phyloP scores from a whole-genome alignment of 1,140 invertebrate genomes.

The Leguminivora glycinivorella region DNA sequence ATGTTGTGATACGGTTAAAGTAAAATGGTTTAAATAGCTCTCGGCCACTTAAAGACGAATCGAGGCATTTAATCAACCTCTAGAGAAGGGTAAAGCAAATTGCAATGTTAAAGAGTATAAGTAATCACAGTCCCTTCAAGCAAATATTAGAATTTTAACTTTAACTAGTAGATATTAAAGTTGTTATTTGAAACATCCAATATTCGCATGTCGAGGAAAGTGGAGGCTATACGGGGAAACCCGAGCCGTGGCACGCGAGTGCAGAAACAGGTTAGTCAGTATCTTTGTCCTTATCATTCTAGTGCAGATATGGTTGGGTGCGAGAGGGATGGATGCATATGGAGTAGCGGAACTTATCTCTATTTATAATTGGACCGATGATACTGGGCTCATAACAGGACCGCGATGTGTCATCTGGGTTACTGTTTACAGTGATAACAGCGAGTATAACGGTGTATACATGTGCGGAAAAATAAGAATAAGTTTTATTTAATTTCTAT shows the following conservation, averaged over 20 bases:
- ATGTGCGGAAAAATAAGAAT: background rate
- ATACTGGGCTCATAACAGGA: conserved; percentile 45
- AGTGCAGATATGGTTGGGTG: conserved; percentile 20
- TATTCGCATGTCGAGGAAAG: conserved; percentile 37
- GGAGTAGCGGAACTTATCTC: conserved; percentile 51
- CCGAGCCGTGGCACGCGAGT: conserved; percentile 41
- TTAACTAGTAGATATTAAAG: background rate
- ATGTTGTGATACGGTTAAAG: conserved; percentile 16
- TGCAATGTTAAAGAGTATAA: conserved; percentile 5
- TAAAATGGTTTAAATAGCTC: conserved; percentile 6
- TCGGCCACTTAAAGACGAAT: conserved; percentile 15
- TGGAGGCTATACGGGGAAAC: conserved; percentile 46
- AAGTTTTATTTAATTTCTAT: background rate
- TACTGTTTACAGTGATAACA: conserved; percentile 30
- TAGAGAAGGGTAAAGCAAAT: background rate
- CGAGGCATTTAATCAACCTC: conserved; percentile 2
- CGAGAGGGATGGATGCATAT: conserved; percentile 35
- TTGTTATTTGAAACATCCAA: background rate
- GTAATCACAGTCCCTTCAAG: conserved; percentile 2
- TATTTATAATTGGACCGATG: conserved; percentile 62
- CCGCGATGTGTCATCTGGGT: conserved; percentile 42
- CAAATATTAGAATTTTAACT: background rate
- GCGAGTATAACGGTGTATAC: background rate
- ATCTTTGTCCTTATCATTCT: conserved; percentile 35
- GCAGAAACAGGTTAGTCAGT: conserved; percentile 37